Base-by-base conservation (phyloP, 2,888 invertebrate species). In the Leucoptera coffeella region DNA sequence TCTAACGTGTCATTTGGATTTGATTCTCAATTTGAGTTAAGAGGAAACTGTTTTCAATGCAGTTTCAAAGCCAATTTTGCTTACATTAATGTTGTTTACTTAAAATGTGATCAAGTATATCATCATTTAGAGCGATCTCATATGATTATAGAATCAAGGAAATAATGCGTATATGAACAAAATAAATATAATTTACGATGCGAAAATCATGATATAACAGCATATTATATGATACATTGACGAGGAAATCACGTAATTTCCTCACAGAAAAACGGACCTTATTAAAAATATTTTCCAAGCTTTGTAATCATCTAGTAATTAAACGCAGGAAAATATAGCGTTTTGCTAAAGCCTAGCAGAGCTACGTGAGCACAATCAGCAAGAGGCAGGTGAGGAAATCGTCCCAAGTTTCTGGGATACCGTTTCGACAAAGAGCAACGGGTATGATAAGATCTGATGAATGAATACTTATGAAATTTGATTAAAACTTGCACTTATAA, bases 351-450 rank as follows among this genome's bases (percentile, higher is more conserved):
- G 37, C 36, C 35, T 41, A 27, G 25, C 22, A 7, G 37, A 32
- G 33, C 46, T 43, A 49, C 57, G 57, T 58, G 58, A 56, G 50
- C 48, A 40, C 58, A 56, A 57, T 59, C 55, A 58, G 57, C 55
- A 53, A 50, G 49, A 37, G 38, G 33, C 48, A 55, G 53, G 55
- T 57, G 51, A 47, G 53, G 44, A 54, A 54, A 56, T 51, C 51
- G 47, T 45, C 40, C 29, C 33, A 39, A 38, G 32, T 32, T 30
- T 28, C 28, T 17, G 25, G 30, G 14, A 31, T 32, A 29, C 34
- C 33, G 32, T 25, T 4, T 15, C 8, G n/a, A 4, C 13, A 25
- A 4, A 20, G 26, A 26, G 12, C 13, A 19, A n/a, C n/a, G n/a
- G 12, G 7, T 20, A 13, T 7, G 10, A 8, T 4, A 13, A 6